A percentile compares a stretch with the other conserved stretches of the same genome.
Conservation (phyloP, 2,113 vertebrate species). For the Stegastes partitus region DNA sequence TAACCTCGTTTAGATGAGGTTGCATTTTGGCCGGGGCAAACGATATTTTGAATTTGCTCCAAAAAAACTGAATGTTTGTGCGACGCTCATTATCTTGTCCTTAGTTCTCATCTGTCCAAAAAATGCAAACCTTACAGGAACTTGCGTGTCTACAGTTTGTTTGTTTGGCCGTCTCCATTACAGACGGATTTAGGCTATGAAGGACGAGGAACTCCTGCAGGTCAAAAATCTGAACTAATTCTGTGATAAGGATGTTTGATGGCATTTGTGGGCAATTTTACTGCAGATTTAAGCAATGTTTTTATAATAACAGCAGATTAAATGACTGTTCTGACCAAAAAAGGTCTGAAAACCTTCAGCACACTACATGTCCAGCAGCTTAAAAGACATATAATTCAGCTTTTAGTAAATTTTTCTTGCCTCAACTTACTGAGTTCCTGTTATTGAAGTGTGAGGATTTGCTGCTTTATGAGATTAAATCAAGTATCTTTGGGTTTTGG, state of each 20-base stretch:
- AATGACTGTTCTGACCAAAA: not conserved
- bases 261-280: not conserved
- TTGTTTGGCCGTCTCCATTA: constrained; percentile 55
- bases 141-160: constrained; percentile 30
- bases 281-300: not conserved
- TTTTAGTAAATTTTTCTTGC: too few species aligned
- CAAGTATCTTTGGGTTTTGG: too few species aligned
- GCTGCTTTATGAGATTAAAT: too few species aligned
- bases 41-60: constrained; percentile 65
- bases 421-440: too few species aligned
- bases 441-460: too few species aligned
- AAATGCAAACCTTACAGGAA: constrained; percentile 63
- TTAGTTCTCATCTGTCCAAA: constrained; percentile 65
- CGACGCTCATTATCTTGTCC: constrained; percentile 59
- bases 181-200: constrained; percentile 40
- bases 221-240: constrained; percentile 32
- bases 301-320: not conserved
- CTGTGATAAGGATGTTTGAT: not conserved
- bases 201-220: constrained; percentile 20
- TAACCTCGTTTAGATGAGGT: constrained; percentile 63
- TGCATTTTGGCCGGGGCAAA: constrained; percentile 62
- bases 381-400: too few species aligned
- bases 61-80: constrained; percentile 58
- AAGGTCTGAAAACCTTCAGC: too few species aligned
- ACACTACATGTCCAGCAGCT: too few species aligned